Evolutionary conservation across 2,113 vertebrate species (phyloP).

Genomic region (Trogon melanurus): DNA sequence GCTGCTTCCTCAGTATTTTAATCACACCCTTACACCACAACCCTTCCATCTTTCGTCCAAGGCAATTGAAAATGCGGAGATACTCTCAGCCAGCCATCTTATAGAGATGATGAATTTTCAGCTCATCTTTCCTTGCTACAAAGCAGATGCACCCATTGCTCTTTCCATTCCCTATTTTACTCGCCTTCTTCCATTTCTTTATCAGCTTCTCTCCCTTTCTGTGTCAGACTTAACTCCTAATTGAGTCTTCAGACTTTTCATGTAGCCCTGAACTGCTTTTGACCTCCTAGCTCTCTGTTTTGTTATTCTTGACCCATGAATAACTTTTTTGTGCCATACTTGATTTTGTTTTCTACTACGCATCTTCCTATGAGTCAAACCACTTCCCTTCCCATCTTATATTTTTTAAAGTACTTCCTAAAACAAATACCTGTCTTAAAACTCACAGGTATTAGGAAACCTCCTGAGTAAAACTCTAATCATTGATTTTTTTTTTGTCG

Average conservation of each 20-base stretch:
- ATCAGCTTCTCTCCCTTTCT: background rate
- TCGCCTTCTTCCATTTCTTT: background rate
- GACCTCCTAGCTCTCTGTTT: background rate
- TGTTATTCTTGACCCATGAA: background rate
- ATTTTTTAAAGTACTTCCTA: background rate
- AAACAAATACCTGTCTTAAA: background rate
- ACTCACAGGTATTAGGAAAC: background rate
- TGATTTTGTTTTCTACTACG: background rate
- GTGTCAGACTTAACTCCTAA: background rate
- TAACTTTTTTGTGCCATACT: background rate
- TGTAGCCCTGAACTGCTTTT: background rate
- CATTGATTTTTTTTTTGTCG: background rate
- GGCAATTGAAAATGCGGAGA: background rate
- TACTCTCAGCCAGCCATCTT: background rate
- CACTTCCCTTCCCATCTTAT: background rate
- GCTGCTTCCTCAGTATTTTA: background rate
- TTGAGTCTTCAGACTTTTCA: background rate
- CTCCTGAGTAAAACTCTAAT: background rate
- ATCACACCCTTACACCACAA: background rate
- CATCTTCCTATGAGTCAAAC: background rate
- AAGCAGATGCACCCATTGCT: background rate
- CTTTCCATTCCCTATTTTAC: background rate
- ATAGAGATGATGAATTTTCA: background rate
- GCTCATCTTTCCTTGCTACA: background rate
- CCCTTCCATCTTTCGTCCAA: background rate